phyloP scores from a whole-genome alignment of 2,888 invertebrate species.

The Acanthopleura granulata region DNA sequence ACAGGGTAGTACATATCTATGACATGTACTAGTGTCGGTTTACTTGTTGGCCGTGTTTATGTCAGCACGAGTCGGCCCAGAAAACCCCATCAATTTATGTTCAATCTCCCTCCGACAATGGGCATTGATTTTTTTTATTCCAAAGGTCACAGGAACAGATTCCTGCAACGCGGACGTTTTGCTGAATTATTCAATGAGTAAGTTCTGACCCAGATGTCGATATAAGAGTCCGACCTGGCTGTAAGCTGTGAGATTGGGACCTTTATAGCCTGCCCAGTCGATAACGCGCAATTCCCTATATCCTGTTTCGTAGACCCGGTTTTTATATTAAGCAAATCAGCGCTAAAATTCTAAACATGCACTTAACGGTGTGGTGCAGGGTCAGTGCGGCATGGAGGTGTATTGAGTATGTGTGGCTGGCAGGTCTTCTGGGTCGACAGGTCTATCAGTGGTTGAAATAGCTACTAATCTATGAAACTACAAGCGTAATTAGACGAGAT shows the following conservation, averaged over 20 bases:
- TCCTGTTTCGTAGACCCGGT: background rate
- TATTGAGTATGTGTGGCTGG: background rate
- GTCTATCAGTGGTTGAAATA: background rate
- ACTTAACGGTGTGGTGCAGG: background rate
- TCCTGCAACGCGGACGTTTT: slow-evolving; percentile 8
- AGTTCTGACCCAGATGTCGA: background rate
- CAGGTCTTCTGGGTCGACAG: background rate
- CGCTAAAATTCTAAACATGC: background rate
- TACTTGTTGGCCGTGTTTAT: background rate
- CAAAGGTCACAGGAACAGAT: background rate
- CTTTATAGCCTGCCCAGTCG: background rate
- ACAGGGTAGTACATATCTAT: too few species aligned
- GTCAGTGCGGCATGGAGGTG: too few species aligned
- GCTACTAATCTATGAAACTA: slow-evolving; percentile 9
- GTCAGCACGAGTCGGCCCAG: background rate
- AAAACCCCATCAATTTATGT: slow-evolving; percentile 14
- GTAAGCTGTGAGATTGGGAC: background rate
- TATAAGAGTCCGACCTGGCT: too few species aligned
- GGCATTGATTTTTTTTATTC: slow-evolving; percentile 14
- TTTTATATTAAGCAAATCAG: slow-evolving; percentile 1
- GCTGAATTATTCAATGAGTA: slow-evolving; percentile 17
- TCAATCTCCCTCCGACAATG: slow-evolving; percentile 13
- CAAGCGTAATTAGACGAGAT: background rate
- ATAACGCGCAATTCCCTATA: slow-evolving; percentile 16
- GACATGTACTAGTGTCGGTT: background rate